Base-by-base conservation (phyloP, 2,888 invertebrate genomes). In the Anoplius nigerrimus region DNA sequence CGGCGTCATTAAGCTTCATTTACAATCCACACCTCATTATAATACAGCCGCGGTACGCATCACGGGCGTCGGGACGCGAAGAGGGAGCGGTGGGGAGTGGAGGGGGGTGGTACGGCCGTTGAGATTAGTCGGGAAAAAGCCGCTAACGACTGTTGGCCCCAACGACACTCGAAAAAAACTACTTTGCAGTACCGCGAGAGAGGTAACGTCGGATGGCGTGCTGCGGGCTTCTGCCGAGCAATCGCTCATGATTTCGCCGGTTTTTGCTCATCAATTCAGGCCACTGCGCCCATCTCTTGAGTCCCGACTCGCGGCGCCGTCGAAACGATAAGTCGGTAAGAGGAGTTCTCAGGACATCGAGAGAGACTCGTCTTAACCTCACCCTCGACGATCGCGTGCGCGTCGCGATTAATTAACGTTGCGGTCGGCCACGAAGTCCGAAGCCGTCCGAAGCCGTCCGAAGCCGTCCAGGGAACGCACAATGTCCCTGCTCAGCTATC, bases 11-110 rank as follows among this genome's bases (percentile, higher is more conserved):
- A 85, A 81, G 80, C 81, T 80, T 86, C 87, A 84, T 86, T 87
- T 86, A 84, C 86, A 85, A 84, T 86, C 85, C 84, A 82, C 86
- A 86, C 85, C 85, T 86, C 84, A 81, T 85, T 82, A 84, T 81
- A 81, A 84, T 82, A 85, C 83, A 72, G 79, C 76, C 76, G 76
- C 59, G 34, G 55, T 60, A 55, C 58, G 62, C 58, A 66, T 68
- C 60, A 55, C 66, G 58, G 42, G 60, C 11, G 11, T 34, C 11
- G 4, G 34, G 34, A 34, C 11, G 34, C 34, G n/a, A n/a, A n/a
- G n/a, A n/a, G n/a, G n/a, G n/a, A n/a, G n/a, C n/a, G n/a, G n/a
- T n/a, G n/a, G n/a, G n/a, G n/a, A n/a, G n/a, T 57, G 56, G 34
- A n/a, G 46, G 66, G 66, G 43, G 71, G 71, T 78, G 74, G 72